Percentiles rank a stretch among this genome's conserved stretches.
Conservation (phyloP, 2,888 invertebrate genomes). For the Hypomecis punctinalis region DNA sequence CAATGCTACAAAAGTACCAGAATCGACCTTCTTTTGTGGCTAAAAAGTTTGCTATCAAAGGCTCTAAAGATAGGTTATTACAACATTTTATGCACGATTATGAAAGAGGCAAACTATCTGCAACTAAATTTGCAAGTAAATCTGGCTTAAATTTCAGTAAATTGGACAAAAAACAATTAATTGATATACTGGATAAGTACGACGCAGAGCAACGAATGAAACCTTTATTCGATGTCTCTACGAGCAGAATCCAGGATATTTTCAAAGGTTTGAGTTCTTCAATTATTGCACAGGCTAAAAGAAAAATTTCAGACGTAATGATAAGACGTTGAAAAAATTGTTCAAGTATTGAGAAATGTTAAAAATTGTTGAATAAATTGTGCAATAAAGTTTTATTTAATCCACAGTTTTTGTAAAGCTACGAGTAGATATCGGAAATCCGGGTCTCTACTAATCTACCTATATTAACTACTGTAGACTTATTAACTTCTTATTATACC, state of each 20-base stretch:
- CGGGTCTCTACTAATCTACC: too few relatives aligned
- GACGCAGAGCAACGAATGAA: background rate
- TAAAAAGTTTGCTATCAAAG: conserved; percentile 23
- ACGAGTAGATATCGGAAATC: too few relatives aligned
- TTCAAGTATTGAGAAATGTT: too few relatives aligned
- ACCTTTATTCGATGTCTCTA: background rate
- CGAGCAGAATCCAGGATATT: background rate
- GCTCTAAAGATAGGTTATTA: conserved; percentile 23
- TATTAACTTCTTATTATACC: too few relatives aligned
- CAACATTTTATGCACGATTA: conserved; percentile 26
- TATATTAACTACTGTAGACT: too few relatives aligned
- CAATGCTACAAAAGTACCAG: conserved; percentile 47
- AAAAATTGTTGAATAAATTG: too few relatives aligned
- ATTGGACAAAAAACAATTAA: conserved; percentile 1
- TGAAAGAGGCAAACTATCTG: conserved; percentile 9
- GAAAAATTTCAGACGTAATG: background rate
- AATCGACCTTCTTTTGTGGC: conserved; percentile 13
- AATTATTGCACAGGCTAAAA: conserved; percentile 1
- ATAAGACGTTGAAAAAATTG: background rate
- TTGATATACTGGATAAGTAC: conserved; percentile 5
- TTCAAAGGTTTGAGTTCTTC: background rate
- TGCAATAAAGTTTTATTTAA: too few relatives aligned
- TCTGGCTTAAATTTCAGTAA: conserved; percentile 1
- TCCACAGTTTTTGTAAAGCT: too few relatives aligned
- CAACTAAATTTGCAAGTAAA: background rate